Evolutionary conservation across 1,140 invertebrate genomes (phyloP).

Genomic region (Ditylenchus dipsaci): DNA sequence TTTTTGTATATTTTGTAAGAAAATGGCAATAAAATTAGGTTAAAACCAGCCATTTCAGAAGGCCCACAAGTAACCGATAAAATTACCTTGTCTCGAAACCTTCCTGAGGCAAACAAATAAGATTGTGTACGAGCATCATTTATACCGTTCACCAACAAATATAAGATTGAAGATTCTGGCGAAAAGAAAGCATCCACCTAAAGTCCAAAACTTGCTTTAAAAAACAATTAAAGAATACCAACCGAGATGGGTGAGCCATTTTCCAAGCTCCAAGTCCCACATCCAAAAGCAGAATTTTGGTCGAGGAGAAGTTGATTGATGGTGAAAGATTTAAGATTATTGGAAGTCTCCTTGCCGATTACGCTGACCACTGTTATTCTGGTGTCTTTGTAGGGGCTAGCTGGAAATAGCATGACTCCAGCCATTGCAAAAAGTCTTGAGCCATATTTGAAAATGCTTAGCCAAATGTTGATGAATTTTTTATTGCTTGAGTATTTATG

Average conservation of each 20-base stretch:
- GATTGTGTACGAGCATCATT: slow-evolving; percentile 14
- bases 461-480: no score
- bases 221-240: not conserved
- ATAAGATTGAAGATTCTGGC: slow-evolving; percentile 11
- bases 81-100: slow-evolving; percentile 12
- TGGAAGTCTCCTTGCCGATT: slow-evolving; percentile 7
- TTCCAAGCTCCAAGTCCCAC: not conserved
- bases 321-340: not conserved
- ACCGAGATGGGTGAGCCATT: slow-evolving; percentile 3
- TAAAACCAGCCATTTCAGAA: no score
- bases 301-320: not conserved
- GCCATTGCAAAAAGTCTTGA: slow-evolving; percentile 6
- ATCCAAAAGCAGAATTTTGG: not conserved
- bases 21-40: no score
- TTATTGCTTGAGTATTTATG: no score
- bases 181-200: slow-evolving; percentile 18
- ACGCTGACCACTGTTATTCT: not conserved
- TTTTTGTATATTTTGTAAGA: no score
- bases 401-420: slow-evolving; percentile 5
- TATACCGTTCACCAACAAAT: slow-evolving; percentile 20
- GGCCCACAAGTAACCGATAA: no score
- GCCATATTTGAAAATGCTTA: not conserved
- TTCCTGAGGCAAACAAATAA: slow-evolving; percentile 10
- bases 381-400: slow-evolving; percentile 1
- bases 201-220: not conserved